Evolutionary conservation across 2,888 invertebrate genomes (phyloP), one percentile per base, ranked within the genome.

Genomic region (Biston stratarius): DNA sequence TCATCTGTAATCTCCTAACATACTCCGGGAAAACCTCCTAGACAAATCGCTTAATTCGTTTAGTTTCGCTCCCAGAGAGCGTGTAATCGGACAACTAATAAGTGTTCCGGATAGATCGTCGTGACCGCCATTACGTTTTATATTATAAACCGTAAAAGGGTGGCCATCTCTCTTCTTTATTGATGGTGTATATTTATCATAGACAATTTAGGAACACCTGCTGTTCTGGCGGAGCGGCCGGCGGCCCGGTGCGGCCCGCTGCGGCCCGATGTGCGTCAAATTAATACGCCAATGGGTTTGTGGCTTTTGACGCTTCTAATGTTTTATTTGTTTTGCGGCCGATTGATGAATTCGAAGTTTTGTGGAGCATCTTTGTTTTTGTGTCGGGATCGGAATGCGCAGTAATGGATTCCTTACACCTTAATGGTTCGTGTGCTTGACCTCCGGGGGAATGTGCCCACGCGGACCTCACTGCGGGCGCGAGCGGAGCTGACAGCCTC

Each of bases 141-240:
- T 77, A 79, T 82, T 79, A 79, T 74, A 71, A 77, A 76, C 83
- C 83, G 82, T 78, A 85, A 81, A 85, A 86, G 88, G 88, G 89
- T 85, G 86, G 79, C 82, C 81, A 79, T 77, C 78, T 69, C 75
- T 75, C 77, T 77, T 74, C 74, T 65, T 80, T 89, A 91, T 90
- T 91, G 90, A 92, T 92, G 89, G 89, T 73, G 82, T 81, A 79
- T 86, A 92, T 93, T 89, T 88, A 92, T 94, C 93, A 91, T 85
- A 87, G 83, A 87, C 86, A 83, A 86, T 88, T 89, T 85, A 78
- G 85, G 92, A 86, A 91, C 94, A 91, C 93, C 94, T 90, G 93
- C 93, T 92, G 93, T 86, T 90, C 42, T 12, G 51, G 15, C 33
- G 33, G 33, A 49, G 51, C 36, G 51, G 36, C n/a, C 74, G 83